Conservation (phyloP, 2,797 vertebrate genomes). For the Anguilla megastoma region DNA sequence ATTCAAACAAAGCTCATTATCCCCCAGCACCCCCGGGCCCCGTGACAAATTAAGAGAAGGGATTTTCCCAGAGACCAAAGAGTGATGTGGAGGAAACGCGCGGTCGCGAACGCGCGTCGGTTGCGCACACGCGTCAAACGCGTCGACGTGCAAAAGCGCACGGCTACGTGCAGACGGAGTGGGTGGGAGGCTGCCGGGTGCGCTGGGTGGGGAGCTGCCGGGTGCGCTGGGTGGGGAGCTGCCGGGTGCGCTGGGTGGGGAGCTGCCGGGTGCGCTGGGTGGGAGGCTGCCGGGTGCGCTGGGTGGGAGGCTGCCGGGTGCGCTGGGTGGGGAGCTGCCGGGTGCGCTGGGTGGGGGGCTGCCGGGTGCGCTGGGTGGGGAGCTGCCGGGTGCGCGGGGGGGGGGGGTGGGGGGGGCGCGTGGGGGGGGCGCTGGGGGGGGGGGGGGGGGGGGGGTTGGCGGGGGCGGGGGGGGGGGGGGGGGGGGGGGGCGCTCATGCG, state of each 20-base stretch:
- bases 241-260: slow-evolving; percentile 39
- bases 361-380: no score
- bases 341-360: no score
- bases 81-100: neutral
- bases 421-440: no score
- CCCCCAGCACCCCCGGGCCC: neutral
- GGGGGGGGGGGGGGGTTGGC: no score
- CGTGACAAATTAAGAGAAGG: slow-evolving; percentile 25
- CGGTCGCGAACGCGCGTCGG: neutral
- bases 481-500: slow-evolving; percentile 45
- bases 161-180: neutral
- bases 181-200: slow-evolving; percentile 10
- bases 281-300: neutral
- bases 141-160: no score
- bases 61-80: neutral
- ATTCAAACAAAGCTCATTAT: slow-evolving; percentile 30
- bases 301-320: no score
- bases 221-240: no score
- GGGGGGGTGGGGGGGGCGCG: no score
- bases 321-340: no score
- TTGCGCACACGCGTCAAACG: neutral
- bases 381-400: no score
- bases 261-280: neutral
- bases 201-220: slow-evolving; percentile 26
- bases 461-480: slow-evolving; percentile 43